Conservation (phyloP, 1,140 invertebrate genomes). For the Scylla paramamosain region DNA sequence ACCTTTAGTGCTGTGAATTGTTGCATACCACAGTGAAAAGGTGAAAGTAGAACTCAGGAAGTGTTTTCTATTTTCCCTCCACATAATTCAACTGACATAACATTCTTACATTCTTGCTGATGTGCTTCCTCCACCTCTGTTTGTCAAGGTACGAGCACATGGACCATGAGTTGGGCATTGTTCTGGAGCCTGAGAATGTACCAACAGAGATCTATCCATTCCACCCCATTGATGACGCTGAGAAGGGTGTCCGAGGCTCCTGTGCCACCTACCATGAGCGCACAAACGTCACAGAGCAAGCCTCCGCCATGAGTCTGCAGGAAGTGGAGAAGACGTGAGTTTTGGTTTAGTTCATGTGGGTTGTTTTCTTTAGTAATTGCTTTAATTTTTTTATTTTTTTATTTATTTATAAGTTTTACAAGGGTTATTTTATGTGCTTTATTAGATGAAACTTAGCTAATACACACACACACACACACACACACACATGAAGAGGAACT, state of each 20-base stretch:
- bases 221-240: constrained; percentile 81
- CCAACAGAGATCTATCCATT: constrained; percentile 85
- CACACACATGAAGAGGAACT: too few species aligned
- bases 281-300: constrained; percentile 80
- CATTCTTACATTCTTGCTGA: background rate
- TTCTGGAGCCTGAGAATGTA: constrained; percentile 79
- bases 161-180: constrained; percentile 81
- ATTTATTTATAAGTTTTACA: too few species aligned
- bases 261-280: constrained; percentile 84
- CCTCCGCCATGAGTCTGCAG: constrained; percentile 80
- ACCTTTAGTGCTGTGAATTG: too few species aligned
- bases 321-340: constrained; percentile 81
- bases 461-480: too few species aligned
- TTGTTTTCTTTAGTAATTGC: background rate
- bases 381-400: background rate
- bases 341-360: background rate
- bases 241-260: constrained; percentile 84
- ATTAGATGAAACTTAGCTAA: too few species aligned
- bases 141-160: constrained; percentile 81
- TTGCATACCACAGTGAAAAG: too few species aligned
- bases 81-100: background rate
- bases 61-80: too few species aligned
- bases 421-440: too few species aligned
- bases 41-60: too few species aligned
- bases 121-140: background rate